Evolutionary conservation across 2,113 vertebrate genomes (phyloP), one percentile per base, ranked within the genome.

Genomic region (Empidonax traillii): DNA sequence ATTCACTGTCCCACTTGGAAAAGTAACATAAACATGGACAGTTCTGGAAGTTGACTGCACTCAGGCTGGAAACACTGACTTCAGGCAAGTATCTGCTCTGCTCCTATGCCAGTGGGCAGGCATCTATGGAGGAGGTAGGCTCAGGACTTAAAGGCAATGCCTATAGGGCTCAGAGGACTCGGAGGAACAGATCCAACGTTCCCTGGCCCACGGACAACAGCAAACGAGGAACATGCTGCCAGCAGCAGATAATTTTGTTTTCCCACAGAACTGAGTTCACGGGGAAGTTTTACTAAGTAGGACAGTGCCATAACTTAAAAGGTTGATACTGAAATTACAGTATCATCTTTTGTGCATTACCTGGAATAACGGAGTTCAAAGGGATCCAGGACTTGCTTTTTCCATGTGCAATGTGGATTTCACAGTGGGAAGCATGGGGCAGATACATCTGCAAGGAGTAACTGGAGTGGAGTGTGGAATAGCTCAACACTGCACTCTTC

Each of bases 11-110:
- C 68, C 28, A 14, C 72, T 58, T 27, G 7, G 33, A 43, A 63
- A 79, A 93, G 37, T 2, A 5, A 21, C 28, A 53, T 5, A 23
- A 85, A 58, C 30, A 80, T 2, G 1, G 8, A 12, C 20, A 82
- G 55, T 3, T 62, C 84, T 71, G 73, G 49, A 90, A 81, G 23
- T 1, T 6, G 5, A 28, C 20, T 74, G 63, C 47, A 11, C 30
- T 84, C 24, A 3, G 76, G 22, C 61, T 17, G 73, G 49, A 75
- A 78, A 89, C 69, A 62, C 12, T 31, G 59, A 84, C 37, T 63
- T 30, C 33, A 47, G 33, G 10, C 0, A 0, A 65, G 52, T 11
- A 2, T 27, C 61, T 2, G 12, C 33, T 83, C 14, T 4, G 8
- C 44, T 52, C 47, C 43, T 67, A 4, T 7, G 23, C 14, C n/a